Base-by-base conservation (phyloP, 2,113 vertebrate species). In the Anhinga rufa region DNA sequence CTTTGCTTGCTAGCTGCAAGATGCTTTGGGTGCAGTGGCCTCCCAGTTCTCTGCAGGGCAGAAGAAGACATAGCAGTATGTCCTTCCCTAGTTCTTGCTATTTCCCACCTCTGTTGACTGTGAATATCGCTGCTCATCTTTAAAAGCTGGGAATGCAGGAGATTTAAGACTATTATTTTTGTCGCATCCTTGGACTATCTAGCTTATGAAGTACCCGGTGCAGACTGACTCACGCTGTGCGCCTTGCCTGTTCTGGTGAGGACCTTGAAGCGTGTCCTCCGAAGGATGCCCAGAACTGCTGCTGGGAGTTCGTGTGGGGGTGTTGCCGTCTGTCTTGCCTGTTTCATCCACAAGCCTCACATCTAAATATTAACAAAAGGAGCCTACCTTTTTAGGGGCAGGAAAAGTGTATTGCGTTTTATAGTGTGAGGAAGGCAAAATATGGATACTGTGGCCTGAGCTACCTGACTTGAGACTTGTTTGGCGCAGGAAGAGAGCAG, bases 241-340 rank as follows among this genome's bases (percentile, higher is more conserved):
- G 17, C 32, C n/a, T 36, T 36, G 60, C 21, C 44, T 14, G 22
- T 24, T n/a, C 75, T 38, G 36, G 32, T 65, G 75, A 65, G 31
- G 55, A 44, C 17, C 42, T 86, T 12, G 46, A 34, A 88, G 5
- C 0, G 1, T 8, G 19, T 66, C 31, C 69, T 87, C 54, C 46
- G 25, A 61, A 57, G 44, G 57, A 11, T n/a, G 40, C 7, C 17
- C 55, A 26, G 29, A 13, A 18, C 40, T 14, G 4, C 58, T 55
- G 57, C 58, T 18, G 34, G 17, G 32, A 13, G 4, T 49, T 66
- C 0, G 0, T 26, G 26, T 29, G 15, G 52, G 32, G 10, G 8
- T 71, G 32, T 32, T 48, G 46, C 28, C 3, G 2, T 29, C 58
- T 38, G 3, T 54, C 82, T 71, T 46, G 31, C 18, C 18, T 5